A percentile compares a stretch with the other conserved stretches of the same genome.
phyloP scores from a whole-genome alignment of 2,888 invertebrate genomes.

The Aporophyla lueneburgensis region DNA sequence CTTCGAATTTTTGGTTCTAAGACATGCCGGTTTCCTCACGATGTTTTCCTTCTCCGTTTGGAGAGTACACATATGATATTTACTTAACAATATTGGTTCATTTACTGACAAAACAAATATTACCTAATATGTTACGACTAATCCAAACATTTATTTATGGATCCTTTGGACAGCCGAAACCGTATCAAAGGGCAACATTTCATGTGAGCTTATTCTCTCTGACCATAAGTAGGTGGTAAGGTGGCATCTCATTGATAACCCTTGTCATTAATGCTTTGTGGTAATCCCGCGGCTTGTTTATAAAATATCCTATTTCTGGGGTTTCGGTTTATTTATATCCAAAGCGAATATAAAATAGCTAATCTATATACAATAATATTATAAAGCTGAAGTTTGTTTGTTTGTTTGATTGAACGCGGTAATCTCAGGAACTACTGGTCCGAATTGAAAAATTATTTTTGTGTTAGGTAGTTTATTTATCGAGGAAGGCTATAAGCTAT shows the following conservation, averaged over 20 bases:
- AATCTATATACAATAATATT: too few relatives aligned
- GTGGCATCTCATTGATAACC: constrained; percentile 1
- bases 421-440: too few relatives aligned
- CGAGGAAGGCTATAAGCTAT: too few relatives aligned
- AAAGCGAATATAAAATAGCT: too few relatives aligned
- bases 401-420: too few relatives aligned
- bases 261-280: constrained; percentile 17
- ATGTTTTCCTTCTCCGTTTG: too few relatives aligned
- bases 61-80: too few relatives aligned
- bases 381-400: too few relatives aligned
- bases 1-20: too few relatives aligned
- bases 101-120: not conserved
- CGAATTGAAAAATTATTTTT: too few relatives aligned
- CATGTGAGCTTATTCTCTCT: not conserved
- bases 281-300: not conserved
- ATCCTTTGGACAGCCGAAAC: not conserved
- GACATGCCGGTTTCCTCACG: too few relatives aligned
- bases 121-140: not conserved
- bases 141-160: not conserved
- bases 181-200: not conserved
- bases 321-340: not conserved
- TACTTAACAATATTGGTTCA: not conserved
- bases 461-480: too few relatives aligned
- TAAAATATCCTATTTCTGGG: not conserved
- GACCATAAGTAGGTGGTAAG: not conserved